Percentiles rank a stretch among this genome's conserved stretches.
phyloP scores from a whole-genome alignment of 2,888 invertebrate species.

The Venusia cambrica region DNA sequence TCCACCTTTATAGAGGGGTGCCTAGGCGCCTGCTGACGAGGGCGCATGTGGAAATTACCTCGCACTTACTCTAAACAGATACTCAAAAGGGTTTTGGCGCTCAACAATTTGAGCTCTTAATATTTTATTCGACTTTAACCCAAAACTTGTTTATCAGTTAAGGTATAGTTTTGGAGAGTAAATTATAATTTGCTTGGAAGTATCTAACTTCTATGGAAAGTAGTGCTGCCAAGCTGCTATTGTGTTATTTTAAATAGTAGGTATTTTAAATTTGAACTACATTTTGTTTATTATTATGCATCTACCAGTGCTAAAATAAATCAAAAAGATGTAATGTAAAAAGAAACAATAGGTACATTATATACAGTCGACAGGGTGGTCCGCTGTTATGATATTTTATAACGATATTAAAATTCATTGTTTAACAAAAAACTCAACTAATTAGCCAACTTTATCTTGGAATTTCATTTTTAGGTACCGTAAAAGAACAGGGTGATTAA shows the following conservation, averaged over 20 bases:
- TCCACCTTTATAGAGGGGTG: slow-evolving; percentile 77
- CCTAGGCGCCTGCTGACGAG: slow-evolving; percentile 56
- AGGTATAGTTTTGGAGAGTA: no score
- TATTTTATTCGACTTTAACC: no score
- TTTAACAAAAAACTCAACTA: slow-evolving; percentile 40
- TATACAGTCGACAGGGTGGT: slow-evolving; percentile 28
- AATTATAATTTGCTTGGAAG: no score
- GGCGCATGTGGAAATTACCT: slow-evolving; percentile 29
- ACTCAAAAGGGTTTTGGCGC: slow-evolving; percentile 3
- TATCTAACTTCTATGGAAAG: no score
- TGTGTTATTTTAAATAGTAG: no score
- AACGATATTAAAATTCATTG: slow-evolving; percentile 42
- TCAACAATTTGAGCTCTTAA: background rate
- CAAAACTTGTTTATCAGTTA: no score
- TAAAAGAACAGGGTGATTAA: slow-evolving; percentile 16
- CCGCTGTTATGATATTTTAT: slow-evolving; percentile 36
- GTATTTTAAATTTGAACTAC: no score
- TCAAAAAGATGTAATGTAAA: no score
- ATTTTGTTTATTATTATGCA: no score
- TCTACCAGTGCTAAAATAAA: no score
- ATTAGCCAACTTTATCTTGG: slow-evolving; percentile 41
- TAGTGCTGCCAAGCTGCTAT: no score
- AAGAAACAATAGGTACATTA: background rate
- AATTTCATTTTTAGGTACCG: slow-evolving; percentile 25
- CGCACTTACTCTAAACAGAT: slow-evolving; percentile 10